Evolutionary conservation across 2,797 vertebrate genomes (phyloP).

Genomic region (Pelochelys cantorii): DNA sequence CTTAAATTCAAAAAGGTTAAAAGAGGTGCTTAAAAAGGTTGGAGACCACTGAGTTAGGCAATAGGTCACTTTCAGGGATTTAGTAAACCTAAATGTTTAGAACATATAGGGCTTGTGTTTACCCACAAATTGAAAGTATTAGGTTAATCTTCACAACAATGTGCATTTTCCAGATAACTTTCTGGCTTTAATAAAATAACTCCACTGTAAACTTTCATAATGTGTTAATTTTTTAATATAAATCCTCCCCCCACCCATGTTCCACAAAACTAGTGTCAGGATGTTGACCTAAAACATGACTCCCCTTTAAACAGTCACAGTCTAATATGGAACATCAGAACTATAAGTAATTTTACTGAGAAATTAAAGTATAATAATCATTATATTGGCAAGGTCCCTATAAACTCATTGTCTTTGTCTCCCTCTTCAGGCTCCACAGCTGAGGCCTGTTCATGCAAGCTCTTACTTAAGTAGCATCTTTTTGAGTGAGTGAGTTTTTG

Average conservation of each 20-base stretch:
- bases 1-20: no score
- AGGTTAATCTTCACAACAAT: slow-evolving; percentile 18
- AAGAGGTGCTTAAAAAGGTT: no score
- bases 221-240: slow-evolving; percentile 46
- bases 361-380: not conserved
- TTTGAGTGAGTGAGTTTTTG: not conserved
- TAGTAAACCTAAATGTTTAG: rapidly evolving
- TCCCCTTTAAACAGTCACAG: not conserved
- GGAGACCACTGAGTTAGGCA: not conserved
- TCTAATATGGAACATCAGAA: not conserved
- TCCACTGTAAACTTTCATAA: not conserved
- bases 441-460: not conserved
- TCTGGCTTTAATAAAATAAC: slow-evolving; percentile 30
- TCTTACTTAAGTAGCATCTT: slow-evolving; percentile 12
- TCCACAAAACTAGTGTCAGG: not conserved
- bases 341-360: not conserved
- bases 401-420: not conserved
- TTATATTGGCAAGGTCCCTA: not conserved
- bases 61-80: not conserved
- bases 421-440: not conserved
- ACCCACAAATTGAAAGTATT: slow-evolving; percentile 48
- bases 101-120: not conserved
- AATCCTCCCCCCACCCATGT: not conserved
- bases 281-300: not conserved
- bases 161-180: slow-evolving; percentile 63